A percentile compares a stretch with the other conserved stretches of the same genome.
Conservation (phyloP, 2,113 vertebrate species). For the Saguinus midas region DNA sequence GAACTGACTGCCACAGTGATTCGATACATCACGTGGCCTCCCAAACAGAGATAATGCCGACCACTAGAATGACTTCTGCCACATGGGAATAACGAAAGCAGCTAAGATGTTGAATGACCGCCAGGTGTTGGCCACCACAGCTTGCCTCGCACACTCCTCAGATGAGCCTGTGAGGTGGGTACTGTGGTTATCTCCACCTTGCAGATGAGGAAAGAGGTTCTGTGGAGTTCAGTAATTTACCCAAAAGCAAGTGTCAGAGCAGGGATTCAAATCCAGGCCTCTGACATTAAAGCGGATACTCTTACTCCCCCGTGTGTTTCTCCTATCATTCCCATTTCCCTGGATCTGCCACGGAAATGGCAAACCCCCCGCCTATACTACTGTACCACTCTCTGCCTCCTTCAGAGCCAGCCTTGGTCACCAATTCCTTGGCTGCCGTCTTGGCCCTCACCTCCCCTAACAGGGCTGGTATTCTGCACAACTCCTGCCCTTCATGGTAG, state of each 20-base stretch:
- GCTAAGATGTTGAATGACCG: rapidly evolving
- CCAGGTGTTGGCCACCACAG: no score
- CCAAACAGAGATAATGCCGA: rapidly evolving
- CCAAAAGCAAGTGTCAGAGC: background rate
- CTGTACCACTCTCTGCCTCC: background rate
- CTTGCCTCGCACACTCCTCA: rapidly evolving
- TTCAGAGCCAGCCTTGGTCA: background rate
- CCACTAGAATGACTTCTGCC: background rate
- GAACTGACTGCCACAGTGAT: background rate
- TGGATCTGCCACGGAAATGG: no score
- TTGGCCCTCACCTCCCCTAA: background rate
- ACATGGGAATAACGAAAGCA: rapidly evolving
- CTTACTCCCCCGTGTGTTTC: rapidly evolving
- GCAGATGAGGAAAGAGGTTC: background rate
- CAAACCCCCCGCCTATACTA: background rate
- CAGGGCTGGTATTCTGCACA: rapidly evolving
- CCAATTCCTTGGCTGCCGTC: background rate
- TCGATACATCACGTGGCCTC: rapidly evolving
- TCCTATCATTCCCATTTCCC: no score
- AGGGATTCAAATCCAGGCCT: background rate
- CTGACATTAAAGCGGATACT: rapidly evolving
- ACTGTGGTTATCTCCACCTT: background rate
- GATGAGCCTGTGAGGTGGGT: no score
- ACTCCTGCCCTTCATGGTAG: rapidly evolving
- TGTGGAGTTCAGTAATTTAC: background rate